These are phyloP conservation scores for Slavum lentiscoides DNA, from an alignment of 2,888 invertebrate genomes.

Conservation along the genomic window DNA sequence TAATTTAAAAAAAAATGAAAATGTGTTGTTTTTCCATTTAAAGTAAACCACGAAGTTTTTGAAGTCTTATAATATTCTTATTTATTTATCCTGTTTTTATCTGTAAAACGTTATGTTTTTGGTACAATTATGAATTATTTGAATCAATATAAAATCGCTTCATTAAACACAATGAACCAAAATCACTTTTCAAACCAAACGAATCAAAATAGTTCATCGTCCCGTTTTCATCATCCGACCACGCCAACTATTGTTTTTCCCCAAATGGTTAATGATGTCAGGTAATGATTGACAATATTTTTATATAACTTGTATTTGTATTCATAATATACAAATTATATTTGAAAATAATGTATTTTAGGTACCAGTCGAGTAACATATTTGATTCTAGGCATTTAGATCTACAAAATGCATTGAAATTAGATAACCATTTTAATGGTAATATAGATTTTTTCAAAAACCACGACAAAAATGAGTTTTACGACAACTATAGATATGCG, in stretches of 20 bases:
- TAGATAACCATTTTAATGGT: constrained; percentile 47
- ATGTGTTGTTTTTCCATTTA: background rate
- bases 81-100: background rate
- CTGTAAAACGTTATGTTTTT: background rate
- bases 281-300: constrained; percentile 47
- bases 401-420: constrained; percentile 42
- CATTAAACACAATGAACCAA: constrained; percentile 55
- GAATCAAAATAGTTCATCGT: constrained; percentile 52
- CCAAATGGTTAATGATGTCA: constrained; percentile 55
- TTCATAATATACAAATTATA: background rate
- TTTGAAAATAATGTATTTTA: constrained; percentile 16
- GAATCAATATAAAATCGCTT: constrained; percentile 54
- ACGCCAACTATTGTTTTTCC: constrained; percentile 54
- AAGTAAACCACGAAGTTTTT: background rate
- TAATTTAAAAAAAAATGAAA: too few relatives aligned
- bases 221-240: constrained; percentile 53
- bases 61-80: constrained; percentile 2
- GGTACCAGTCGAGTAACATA: constrained; percentile 42
- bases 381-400: constrained; percentile 45
- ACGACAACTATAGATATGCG: constrained; percentile 27
- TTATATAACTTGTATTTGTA: background rate
- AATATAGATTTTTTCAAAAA: constrained; percentile 52
- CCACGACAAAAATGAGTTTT: constrained; percentile 49
- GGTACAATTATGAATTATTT: constrained; percentile 54
- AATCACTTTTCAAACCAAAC: constrained; percentile 55